Evolutionary conservation across 2,113 vertebrate species (phyloP), one percentile per base, ranked within the genome.

Genomic region (Vidua chalybeata): DNA sequence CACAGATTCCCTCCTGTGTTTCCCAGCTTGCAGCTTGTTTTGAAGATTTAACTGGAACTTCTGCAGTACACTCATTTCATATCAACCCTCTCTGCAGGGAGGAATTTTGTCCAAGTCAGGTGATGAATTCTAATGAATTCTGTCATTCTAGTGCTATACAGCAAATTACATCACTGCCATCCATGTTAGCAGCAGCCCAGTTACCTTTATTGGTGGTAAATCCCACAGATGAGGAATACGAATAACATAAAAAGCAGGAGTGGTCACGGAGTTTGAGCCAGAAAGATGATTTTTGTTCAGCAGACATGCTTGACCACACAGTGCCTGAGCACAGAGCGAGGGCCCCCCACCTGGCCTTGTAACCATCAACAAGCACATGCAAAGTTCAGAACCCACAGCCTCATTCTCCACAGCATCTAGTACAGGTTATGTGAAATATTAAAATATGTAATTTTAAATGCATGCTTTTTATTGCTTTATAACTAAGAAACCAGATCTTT

Each of bases 371-470:
- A 64, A 39, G 49, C 83, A 48, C 7, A 61, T 13, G 56, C 83
- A 75, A 46, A 81, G 52, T 27, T 88, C 94, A 8, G 7, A 92
- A 79, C 63, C 56, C 61, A 45, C 0, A 2, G 66, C 33, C 75
- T 73, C 67, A 39, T 75, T 94, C 89, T 84, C 73, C 1, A 11
- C 62, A 69, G 63, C 59, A 88, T 74, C 74, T 81, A 95, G 51
- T 7, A 18, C 2, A 61, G 52, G 66, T 56, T 87, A 91, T 41
- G 76, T 87, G 78, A 91, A 97, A 96, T 96, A 96, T 95, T 96
- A 96, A 96, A 97, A 95, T 95, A 96, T 97, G 97, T 95, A 91
- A 96, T 96, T 96, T 97, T 92, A 93, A 97, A 90, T 97, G 76
- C 71, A 66, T 87, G 67, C 30, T 66, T 89, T 97, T 97, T 97